A percentile compares a stretch with the other conserved stretches of the same genome.
phyloP scores from a whole-genome alignment of 2,888 invertebrate species.

The Anagyrus pseudococci region DNA sequence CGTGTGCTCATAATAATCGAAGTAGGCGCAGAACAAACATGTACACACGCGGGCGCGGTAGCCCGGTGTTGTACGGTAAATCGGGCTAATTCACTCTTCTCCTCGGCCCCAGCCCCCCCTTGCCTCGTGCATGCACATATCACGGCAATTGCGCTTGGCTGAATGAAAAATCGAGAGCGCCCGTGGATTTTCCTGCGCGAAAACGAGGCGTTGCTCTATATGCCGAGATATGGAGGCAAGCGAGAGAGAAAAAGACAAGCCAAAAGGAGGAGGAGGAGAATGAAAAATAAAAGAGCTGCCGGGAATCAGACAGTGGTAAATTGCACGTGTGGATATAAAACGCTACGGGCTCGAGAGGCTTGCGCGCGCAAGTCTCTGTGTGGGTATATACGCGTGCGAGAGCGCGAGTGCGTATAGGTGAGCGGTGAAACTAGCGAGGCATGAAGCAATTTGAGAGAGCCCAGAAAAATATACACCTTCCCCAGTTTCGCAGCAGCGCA shows the following conservation, averaged over 20 bases:
- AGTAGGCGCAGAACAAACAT: too few species aligned
- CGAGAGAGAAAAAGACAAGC: conserved; percentile 23
- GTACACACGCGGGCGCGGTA: too few species aligned
- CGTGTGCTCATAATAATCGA: too few species aligned
- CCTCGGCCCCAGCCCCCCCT: too few species aligned
- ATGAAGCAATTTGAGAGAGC: conserved; percentile 41
- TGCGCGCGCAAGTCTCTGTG: background rate
- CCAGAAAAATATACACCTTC: conserved; percentile 37
- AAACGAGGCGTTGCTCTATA: conserved; percentile 9
- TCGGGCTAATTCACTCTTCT: too few species aligned
- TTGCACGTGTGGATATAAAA: conserved; percentile 15
- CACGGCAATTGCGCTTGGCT: too few species aligned
- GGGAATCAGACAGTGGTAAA: conserved; percentile 26
- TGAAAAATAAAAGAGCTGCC: conserved; percentile 29
- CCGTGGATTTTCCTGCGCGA: too few species aligned
- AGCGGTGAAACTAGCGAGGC: conserved; percentile 38
- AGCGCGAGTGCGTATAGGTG: conserved; percentile 4
- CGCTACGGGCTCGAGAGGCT: too few species aligned
- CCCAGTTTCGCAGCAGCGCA: too few species aligned
- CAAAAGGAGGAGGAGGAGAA: conserved; percentile 5
- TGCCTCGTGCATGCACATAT: too few species aligned
- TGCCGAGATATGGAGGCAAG: conserved; percentile 11
- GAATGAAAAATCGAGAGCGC: too few species aligned
- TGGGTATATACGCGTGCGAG: conserved; percentile 17
- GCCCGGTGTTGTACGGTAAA: too few species aligned